Base-by-base conservation (phyloP, 2,113 vertebrate genomes). In the Sprattus sprattus region DNA sequence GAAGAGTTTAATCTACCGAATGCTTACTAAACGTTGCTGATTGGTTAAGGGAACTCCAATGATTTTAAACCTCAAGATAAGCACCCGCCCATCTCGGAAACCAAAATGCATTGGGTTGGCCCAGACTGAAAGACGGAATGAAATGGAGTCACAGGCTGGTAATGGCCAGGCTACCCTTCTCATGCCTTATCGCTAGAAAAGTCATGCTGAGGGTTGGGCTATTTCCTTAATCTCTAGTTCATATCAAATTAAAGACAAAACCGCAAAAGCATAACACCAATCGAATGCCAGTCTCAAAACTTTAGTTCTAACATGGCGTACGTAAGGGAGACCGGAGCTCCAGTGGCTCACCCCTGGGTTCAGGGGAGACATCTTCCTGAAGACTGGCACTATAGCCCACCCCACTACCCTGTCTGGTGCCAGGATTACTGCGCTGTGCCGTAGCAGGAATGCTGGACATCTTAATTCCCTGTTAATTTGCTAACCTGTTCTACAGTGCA, bases 401-500 rank as follows among this genome's bases (percentile, higher is more conserved):
- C 32, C 10, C 71, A 39, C 28, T 78, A 32, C 84, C 87, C 82
- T 67, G 44, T 81, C 85, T 86, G 83, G 84, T 87, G 86, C 89
- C 88, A 90, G 92, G 91, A 92, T 93, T 92, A 93, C 85, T 75
- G 85, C 80, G 87, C 85, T 89, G 54, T 82, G 81, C 85, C 86
- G 86, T 86, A 87, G 86, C 86, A 93, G 92, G 93, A 95, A 95
- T 94, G 93, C 91, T 82, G 91, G 86, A 89, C 25, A 28, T 89
- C 87, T 92, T 95, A 95, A 94, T 94, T 95, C 93, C 90, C 90
- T 94, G 90, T 94, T 95, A 94, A 95, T 95, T 93, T 92, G 91
- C 91, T 92, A 94, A 94, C 92, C 92, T 92, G 91, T 90, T 93
- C 91, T 92, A 90, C 92, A 91, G 91, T 89, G 92, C 90, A 92